Base-by-base conservation (phyloP, 1,140 invertebrate species). In the Philopotamus ludificatus region DNA sequence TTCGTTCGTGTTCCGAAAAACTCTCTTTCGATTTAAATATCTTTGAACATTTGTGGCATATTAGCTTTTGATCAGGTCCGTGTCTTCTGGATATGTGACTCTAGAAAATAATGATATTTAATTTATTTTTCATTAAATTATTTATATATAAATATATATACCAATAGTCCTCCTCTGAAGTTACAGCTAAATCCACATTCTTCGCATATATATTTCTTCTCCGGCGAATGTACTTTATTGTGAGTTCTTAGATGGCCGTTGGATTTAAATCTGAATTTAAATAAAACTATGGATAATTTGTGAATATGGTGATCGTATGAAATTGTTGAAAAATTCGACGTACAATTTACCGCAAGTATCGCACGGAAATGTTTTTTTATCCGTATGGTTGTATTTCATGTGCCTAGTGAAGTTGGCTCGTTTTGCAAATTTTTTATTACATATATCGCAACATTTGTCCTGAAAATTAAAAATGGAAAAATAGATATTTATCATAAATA, bases 331-430 rank as follows among this genome's bases (percentile, higher is more conserved):
- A n/a, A n/a, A n/a, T n/a, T n/a, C n/a, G 70, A 69, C n/a, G 73
- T 63, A 75, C 74, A 44, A 20, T 71, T 75, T 73, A 55, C 62
- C 65, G 67, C 74, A 75, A 68, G 70, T 65, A 63, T 75, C 72
- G 70, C 75, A 76, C 1, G 70, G 60, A 21, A 63, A 75, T 15
- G 20, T 4, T 42, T 49, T 60, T 10, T 66, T 71, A 9, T 59
- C 42, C n/a, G 58, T 45, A 59, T 76, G 74, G 21, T 55, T 34
- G 4, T 15, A 8, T 50, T 34, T 60, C 8, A 69, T 66, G 55
- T 77, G 75, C 61, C 71, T 73, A 10, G 23, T 54, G 49, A 77
- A 57, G 63, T 72, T 69, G 0, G 39, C 7, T 26, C 44, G 22
- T 51, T 70, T 59, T 3, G 18, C 57, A 61, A 66, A 75, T 12